These are phyloP conservation scores for Phoxinus phoxinus DNA, from an alignment of 2,113 vertebrate species.

Conservation along the genomic window DNA sequence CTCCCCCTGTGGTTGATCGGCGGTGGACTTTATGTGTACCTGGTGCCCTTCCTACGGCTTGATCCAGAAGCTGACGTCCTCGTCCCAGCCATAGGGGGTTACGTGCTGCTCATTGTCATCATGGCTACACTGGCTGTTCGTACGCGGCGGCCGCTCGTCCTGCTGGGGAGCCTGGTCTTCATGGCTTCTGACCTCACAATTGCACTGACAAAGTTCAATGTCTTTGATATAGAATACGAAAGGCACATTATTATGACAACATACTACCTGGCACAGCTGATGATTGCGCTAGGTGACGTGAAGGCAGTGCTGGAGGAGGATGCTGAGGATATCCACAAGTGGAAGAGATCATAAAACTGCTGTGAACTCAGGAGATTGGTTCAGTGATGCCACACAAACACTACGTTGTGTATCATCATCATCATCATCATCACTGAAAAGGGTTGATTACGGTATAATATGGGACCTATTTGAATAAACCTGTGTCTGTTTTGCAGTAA, in stretches of 20 bases:
- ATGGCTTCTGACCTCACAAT: slow-evolving; percentile 77
- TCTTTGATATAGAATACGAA: slow-evolving; percentile 50
- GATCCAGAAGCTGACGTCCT: slow-evolving; percentile 59
- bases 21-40: slow-evolving; percentile 47
- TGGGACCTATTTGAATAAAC: not conserved
- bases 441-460: not conserved
- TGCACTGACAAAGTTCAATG: slow-evolving; percentile 75
- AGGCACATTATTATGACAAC: slow-evolving; percentile 76
- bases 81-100: slow-evolving; percentile 69
- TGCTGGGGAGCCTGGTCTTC: slow-evolving; percentile 77
- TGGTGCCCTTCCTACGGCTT: slow-evolving; percentile 71
- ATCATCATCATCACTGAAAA: not conserved
- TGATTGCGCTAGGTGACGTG: slow-evolving; percentile 78
- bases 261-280: slow-evolving; percentile 83
- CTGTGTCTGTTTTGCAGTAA: not conserved
- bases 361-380: not conserved
- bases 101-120: slow-evolving; percentile 66
- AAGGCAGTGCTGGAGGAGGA: slow-evolving; percentile 54
- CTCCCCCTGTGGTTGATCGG: slow-evolving; percentile 51
- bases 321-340: slow-evolving; percentile 68
- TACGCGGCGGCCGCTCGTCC: not conserved
- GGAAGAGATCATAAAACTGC: slow-evolving; percentile 70
- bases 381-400: slow-evolving; percentile 5
- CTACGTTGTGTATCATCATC: not conserved
- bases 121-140: slow-evolving; percentile 75